A percentile compares a stretch with the other conserved stretches of the same genome.
These are phyloP conservation scores for Ctenosaura bakeri DNA, from an alignment of 2,797 vertebrate species.

Conservation along the genomic window DNA sequence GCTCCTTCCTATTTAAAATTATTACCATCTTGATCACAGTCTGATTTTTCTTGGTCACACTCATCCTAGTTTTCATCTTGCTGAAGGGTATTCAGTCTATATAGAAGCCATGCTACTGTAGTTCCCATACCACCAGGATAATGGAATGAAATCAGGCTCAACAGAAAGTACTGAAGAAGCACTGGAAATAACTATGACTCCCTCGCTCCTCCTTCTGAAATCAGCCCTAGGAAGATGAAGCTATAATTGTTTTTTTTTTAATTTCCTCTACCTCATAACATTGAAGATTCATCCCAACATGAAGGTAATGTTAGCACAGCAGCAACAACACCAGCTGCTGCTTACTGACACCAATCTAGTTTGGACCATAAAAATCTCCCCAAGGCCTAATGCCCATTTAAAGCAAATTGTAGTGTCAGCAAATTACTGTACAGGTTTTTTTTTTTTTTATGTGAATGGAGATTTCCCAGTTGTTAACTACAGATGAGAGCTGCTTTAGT, in stretches of 20 bases:
- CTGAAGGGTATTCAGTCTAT: too few species aligned
- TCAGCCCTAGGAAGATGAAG: slow-evolving; percentile 63
- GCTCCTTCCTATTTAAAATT: too few species aligned
- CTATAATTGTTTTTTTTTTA: slow-evolving; percentile 61
- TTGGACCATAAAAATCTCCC: slow-evolving; percentile 55
- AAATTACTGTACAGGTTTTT: slow-evolving; percentile 37
- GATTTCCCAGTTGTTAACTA: slow-evolving; percentile 27
- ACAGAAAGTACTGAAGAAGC: slow-evolving; percentile 57
- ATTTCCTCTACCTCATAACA: slow-evolving; percentile 47
- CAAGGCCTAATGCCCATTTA: slow-evolving; percentile 50
- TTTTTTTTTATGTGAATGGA: slow-evolving; percentile 48
- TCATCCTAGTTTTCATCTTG: too few species aligned
- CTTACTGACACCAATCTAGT: slow-evolving; percentile 62
- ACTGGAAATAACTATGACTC: slow-evolving; percentile 53
- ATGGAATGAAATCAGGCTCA: slow-evolving; percentile 31
- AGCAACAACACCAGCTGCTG: slow-evolving; percentile 72
- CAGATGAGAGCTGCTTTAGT: not conserved
- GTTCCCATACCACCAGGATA: too few species aligned
- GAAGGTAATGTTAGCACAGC: slow-evolving; percentile 54
- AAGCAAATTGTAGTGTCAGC: slow-evolving; percentile 68
- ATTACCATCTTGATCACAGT: too few species aligned
- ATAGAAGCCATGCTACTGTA: not conserved
- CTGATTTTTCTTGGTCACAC: too few species aligned
- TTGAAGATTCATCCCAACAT: slow-evolving; percentile 45
- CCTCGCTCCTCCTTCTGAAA: slow-evolving; percentile 39